phyloP scores from a whole-genome alignment of 2,888 invertebrate genomes.

The Balanococcus diminutus region DNA sequence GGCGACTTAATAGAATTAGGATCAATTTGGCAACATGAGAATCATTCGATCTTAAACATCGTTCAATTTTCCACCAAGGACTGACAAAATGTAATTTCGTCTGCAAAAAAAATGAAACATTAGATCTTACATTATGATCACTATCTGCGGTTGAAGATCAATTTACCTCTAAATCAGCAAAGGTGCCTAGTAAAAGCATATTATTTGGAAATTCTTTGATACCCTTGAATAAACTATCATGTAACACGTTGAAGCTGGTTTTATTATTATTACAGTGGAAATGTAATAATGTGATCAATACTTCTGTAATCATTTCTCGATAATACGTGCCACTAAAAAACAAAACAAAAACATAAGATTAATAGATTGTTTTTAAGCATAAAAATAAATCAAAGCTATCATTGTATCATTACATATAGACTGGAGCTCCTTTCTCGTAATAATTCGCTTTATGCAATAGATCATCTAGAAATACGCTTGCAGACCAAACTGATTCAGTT shows the following conservation, averaged over 20 bases:
- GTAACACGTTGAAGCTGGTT: slow-evolving; percentile 56
- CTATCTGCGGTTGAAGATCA: not conserved
- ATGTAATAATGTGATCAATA: slow-evolving; percentile 62
- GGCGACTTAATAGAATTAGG: slow-evolving; percentile 13
- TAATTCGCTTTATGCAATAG: not conserved
- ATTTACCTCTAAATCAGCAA: slow-evolving; percentile 64
- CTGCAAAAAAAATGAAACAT: too few relatives aligned
- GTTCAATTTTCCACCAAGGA: slow-evolving; percentile 46
- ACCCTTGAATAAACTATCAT: slow-evolving; percentile 61
- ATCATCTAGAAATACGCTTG: slow-evolving; percentile 56
- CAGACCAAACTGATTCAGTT: slow-evolving; percentile 61
- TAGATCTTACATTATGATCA: not conserved
- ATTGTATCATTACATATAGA: slow-evolving; percentile 12
- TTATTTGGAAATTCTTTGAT: slow-evolving; percentile 67
- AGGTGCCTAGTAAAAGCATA: slow-evolving; percentile 65
- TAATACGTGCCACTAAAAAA: slow-evolving; percentile 57
- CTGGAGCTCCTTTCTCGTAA: slow-evolving; percentile 7
- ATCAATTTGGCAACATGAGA: slow-evolving; percentile 27
- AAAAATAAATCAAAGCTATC: not conserved
- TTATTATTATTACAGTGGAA: slow-evolving; percentile 57
- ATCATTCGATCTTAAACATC: slow-evolving; percentile 40
- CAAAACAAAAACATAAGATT: not conserved
- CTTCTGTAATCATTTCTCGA: slow-evolving; percentile 63
- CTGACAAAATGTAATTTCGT: slow-evolving; percentile 31
- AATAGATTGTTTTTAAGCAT: not conserved